phyloP scores from a whole-genome alignment of 2,888 invertebrate genomes.

The Xestobium rufovillosum region DNA sequence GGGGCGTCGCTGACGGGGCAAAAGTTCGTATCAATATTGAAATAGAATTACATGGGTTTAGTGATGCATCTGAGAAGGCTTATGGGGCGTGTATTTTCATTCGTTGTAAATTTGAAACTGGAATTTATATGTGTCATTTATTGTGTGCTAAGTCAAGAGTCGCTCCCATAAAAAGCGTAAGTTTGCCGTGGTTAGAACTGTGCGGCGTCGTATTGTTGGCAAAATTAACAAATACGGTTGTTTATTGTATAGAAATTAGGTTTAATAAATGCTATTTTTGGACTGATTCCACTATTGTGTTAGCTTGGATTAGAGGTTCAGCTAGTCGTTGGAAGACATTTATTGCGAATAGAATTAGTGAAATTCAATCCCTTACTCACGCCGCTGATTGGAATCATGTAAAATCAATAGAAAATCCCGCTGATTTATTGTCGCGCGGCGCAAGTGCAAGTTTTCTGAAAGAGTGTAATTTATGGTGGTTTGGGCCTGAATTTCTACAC shows the following conservation, averaged over 20 bases:
- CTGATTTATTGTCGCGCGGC: too few species aligned
- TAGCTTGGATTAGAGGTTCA: slow-evolving; percentile 5
- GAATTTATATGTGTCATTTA: too few species aligned
- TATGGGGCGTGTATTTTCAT: too few species aligned
- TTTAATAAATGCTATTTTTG: slow-evolving; percentile 8
- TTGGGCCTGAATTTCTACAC: too few species aligned
- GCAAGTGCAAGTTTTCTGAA: too few species aligned
- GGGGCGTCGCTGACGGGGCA: too few species aligned
- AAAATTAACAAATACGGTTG: slow-evolving; percentile 4
- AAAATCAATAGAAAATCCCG: neutral
- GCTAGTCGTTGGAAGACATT: slow-evolving; percentile 2
- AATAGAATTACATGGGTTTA: slow-evolving; percentile 16
- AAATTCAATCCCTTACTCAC: slow-evolving; percentile 5
- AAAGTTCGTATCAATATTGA: too few species aligned
- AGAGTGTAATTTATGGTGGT: too few species aligned
- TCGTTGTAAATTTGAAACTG: too few species aligned
- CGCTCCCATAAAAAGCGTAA: slow-evolving; percentile 14
- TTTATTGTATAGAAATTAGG: slow-evolving; percentile 5
- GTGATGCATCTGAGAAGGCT: slow-evolving; percentile 14
- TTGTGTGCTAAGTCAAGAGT: slow-evolving; percentile 15
- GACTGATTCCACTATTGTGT: slow-evolving; percentile 14
- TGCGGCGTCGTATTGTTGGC: slow-evolving; percentile 11
- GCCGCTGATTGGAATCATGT: slow-evolving; percentile 8
- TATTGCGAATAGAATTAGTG: slow-evolving; percentile 4
- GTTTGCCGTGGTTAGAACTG: slow-evolving; percentile 13